Percentiles rank a stretch among this genome's conserved stretches.
These are phyloP conservation scores for Drosophila formosana DNA, from an alignment of 2,888 invertebrate genomes.

Conservation along the genomic window DNA sequence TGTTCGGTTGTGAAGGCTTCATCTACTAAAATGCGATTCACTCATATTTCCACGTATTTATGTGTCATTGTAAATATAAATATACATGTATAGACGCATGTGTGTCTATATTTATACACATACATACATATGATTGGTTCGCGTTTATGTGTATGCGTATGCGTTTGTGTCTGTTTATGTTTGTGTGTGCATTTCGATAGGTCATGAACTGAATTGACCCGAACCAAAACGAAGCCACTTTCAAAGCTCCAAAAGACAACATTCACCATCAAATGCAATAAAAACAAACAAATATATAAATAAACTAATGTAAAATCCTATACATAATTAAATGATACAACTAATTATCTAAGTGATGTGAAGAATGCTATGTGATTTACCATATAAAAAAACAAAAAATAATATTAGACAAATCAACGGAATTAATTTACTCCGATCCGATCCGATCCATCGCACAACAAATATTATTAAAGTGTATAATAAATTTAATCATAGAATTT, in stretches of 20 bases:
- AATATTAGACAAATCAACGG: background rate
- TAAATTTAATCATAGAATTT: background rate
- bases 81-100: conserved; percentile 4
- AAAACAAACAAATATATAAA: background rate
- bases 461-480: background rate
- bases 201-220: conserved; percentile 77
- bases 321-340: background rate
- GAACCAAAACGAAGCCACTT: conserved; percentile 39
- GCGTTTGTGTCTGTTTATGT: conserved; percentile 12
- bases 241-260: conserved; percentile 14
- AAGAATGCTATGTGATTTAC: background rate
- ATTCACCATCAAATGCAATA: background rate
- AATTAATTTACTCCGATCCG: background rate
- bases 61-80: conserved; percentile 3
- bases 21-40: background rate
- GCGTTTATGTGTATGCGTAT: conserved; percentile 12
- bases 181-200: conserved; percentile 57
- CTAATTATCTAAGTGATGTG: background rate
- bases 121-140: conserved; percentile 1
- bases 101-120: conserved; percentile 1
- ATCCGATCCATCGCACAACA: background rate
- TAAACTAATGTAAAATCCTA: background rate
- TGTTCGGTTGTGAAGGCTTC: background rate
- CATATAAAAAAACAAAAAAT: background rate
- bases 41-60: conserved; percentile 10